A percentile compares a stretch with the other conserved stretches of the same genome.
Conservation (phyloP, 1,140 invertebrate species). For the Drosophila pseudoananassae region DNA sequence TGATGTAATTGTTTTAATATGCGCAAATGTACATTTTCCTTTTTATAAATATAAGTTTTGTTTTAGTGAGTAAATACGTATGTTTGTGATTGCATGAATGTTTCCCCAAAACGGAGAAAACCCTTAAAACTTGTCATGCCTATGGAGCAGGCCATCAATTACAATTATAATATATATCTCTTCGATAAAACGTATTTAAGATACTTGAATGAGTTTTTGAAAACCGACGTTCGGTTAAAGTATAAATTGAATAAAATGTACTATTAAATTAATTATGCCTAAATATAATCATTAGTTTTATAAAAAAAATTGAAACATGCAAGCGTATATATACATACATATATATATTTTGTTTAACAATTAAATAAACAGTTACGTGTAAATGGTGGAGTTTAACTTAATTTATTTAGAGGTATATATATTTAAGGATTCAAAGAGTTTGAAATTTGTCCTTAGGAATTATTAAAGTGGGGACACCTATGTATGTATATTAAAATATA, state of each 20-base stretch:
- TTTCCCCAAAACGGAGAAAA: conserved; percentile 29
- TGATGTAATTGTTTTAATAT: conserved; percentile 29
- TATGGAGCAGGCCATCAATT: conserved; percentile 55
- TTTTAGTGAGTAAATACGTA: conserved; percentile 29
- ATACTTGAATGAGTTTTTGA: conserved; percentile 51
- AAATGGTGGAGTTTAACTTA: neutral
- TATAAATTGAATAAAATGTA: conserved; percentile 35
- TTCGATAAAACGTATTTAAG: conserved; percentile 54
- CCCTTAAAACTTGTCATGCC: conserved; percentile 52
- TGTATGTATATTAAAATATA: too few species aligned
- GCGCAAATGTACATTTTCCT: conserved; percentile 65
- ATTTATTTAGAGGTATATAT: neutral
- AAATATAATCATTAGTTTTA: conserved; percentile 39
- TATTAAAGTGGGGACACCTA: too few species aligned
- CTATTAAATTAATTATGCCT: conserved; percentile 28
- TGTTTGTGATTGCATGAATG: conserved; percentile 16
- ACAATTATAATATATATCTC: conserved; percentile 58
- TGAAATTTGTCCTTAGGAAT: too few species aligned
- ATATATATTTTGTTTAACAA: conserved; percentile 52
- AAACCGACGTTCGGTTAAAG: conserved; percentile 26
- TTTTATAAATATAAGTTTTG: conserved; percentile 46
- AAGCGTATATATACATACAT: conserved; percentile 26
- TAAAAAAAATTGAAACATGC: conserved; percentile 30
- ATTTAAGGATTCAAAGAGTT: too few species aligned
- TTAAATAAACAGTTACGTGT: conserved; percentile 54